Conservation (phyloP, 2,113 vertebrate species). For the Gymnarchus niloticus region DNA sequence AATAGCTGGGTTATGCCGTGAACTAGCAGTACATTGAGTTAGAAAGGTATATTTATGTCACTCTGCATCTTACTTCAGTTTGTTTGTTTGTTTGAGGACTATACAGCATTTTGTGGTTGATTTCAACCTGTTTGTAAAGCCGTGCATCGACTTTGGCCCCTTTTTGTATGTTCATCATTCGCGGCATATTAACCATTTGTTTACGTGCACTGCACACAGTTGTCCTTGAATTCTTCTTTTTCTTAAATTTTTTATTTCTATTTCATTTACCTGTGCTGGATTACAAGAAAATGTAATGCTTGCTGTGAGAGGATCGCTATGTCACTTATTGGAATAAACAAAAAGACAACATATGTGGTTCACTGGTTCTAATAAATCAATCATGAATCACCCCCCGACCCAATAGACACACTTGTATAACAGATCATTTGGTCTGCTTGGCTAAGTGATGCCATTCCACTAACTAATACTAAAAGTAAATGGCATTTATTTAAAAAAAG, state of each 20-base stretch:
- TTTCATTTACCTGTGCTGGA: constrained; percentile 49
- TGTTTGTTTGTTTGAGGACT: constrained; percentile 78
- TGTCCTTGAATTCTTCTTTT: constrained; percentile 46
- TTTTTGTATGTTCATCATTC: constrained; percentile 70
- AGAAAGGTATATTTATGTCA: constrained; percentile 34
- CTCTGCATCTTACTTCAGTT: constrained; percentile 47
- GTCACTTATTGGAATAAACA: constrained; percentile 68
- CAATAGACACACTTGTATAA: not conserved
- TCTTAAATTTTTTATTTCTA: constrained; percentile 21
- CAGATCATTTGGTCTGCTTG: not conserved
- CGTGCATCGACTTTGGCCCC: constrained; percentile 69
- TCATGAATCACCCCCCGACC: not conserved
- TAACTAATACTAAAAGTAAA: too few species aligned
- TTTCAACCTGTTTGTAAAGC: constrained; percentile 73
- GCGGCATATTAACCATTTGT: constrained; percentile 51
- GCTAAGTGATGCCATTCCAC: too few species aligned
- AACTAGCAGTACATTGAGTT: constrained; percentile 53
- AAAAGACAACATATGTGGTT: constrained; percentile 19
- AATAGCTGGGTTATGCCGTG: constrained; percentile 49
- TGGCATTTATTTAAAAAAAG: not conserved
- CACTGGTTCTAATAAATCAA: not conserved
- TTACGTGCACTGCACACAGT: constrained; percentile 56
- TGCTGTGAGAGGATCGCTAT: constrained; percentile 54
- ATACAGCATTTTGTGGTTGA: constrained; percentile 65
- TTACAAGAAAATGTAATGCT: constrained; percentile 58